Evolutionary conservation across 2,888 invertebrate genomes (phyloP), one percentile per base, ranked within the genome.

Genomic region (Oligia strigilis): DNA sequence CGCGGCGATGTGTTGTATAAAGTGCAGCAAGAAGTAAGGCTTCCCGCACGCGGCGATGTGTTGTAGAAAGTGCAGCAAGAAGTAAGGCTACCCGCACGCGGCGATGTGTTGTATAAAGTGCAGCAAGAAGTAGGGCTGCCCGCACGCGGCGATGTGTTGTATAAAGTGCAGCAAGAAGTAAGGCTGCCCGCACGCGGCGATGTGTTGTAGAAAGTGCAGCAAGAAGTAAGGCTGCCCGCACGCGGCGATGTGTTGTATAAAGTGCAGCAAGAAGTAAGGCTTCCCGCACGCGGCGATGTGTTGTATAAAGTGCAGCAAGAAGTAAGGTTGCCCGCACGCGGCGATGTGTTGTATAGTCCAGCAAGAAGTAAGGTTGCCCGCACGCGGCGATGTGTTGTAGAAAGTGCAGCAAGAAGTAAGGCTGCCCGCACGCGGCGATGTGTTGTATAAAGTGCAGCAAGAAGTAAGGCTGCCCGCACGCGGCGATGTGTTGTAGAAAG

Each of bases 131-230:
- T 55, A 64, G 52, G 71, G 40, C 58, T 19, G 43, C 49, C 72
- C 64, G 8, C 76, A 58, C 19, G 70, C 46, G 55, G 23, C 72
- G 69, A 14, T n/a, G 55, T 40, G 52, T 36, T 36, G 36, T 36
- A 36, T 3, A 66, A 80, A 80, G 65, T n/a, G n/a, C 14, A 76
- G n/a, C 55, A 19, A 60, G 60, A 64, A 46, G 43, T 55, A 64
- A 60, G 71, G 40, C 62, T 19, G 43, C 49, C 72, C 64, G 8
- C 76, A 62, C 19, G 70, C 46, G 43, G 23, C 72, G 69, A 14
- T 23, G 55, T 40, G 46, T 29, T 52, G 36, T 19, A 58, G 64
- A 58, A 58, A 77, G 40, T n/a, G n/a, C 14, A 76, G n/a, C 55
- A 19, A 60, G 60, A 64, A 46, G 43, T 55, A 64, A 60, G 71